Percentiles rank a stretch among this genome's conserved stretches.
These are phyloP conservation scores for Megaceryle alcyon DNA, from an alignment of 2,797 vertebrate genomes.

Conservation along the genomic window DNA sequence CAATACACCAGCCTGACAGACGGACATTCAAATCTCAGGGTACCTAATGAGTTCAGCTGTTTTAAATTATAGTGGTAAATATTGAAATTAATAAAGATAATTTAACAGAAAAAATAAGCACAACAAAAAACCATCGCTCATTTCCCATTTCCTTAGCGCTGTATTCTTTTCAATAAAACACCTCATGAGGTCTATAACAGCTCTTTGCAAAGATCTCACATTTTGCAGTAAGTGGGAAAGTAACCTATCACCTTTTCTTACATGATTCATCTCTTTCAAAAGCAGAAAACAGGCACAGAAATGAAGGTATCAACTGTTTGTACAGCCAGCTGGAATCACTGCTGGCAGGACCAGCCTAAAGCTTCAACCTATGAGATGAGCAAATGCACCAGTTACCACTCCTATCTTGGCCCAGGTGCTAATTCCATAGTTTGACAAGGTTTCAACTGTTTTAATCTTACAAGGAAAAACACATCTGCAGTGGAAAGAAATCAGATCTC, in stretches of 20 bases:
- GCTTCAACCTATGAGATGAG: not conserved
- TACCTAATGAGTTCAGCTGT: not conserved
- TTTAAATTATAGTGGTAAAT: not conserved
- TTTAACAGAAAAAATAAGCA: not conserved
- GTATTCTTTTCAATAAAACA: not conserved
- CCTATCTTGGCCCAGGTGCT: not conserved
- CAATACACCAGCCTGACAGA: not conserved
- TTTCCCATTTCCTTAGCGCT: not conserved
- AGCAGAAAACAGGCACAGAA: not conserved
- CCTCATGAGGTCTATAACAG: not conserved
- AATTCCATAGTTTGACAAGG: not conserved
- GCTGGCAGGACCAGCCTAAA: not conserved
- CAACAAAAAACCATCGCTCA: not conserved
- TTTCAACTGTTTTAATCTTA: not conserved
- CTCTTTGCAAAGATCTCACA: not conserved
- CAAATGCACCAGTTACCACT: not conserved
- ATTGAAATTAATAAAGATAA: conserved; percentile 16
- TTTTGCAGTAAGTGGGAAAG: not conserved
- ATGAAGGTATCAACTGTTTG: not conserved
- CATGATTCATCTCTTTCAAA: not conserved
- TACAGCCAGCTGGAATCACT: not conserved
- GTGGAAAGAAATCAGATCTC: not conserved
- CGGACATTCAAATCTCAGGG: not conserved
- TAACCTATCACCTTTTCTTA: not conserved
- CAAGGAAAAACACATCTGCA: not conserved